Evolutionary conservation across 2,888 invertebrate genomes (phyloP), one percentile per base, ranked within the genome.

Genomic region (Lissonota sp.): DNA sequence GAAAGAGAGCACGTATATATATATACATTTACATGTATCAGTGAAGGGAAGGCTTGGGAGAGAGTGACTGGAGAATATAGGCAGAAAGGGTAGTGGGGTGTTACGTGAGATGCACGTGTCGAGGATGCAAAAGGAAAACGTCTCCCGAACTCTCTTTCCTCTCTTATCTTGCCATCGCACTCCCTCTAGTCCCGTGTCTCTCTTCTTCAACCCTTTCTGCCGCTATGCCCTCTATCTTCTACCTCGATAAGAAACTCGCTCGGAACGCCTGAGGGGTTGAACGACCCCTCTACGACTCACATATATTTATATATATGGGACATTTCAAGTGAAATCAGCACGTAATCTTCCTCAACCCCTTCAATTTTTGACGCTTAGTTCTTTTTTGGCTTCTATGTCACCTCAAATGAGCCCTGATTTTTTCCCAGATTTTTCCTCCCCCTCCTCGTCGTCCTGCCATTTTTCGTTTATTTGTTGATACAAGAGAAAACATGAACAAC

Each of bases 61-160:
- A 26, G 58, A 42, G 66, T 44, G 51, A 60, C 74, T 74, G 40
- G 40, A 53, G 40, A 66, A 63, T 57, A 37, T 46, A 62, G 76
- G 26, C 3, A 26, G 26, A 26, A 58, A 39, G 26, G 76, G 69
- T 53, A 16, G 53, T 55, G 42, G 58, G 63, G 75, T 67, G 66
- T 49, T 76, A 74, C 55, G 74, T 64, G 77, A 70, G 70, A 12
- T 60, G 81, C 73, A 78, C 78, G 81, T 81, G 81, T 81, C 81
- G 81, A 81, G 81, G 73, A 81, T 78, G 73, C 74, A 70, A 66
- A 67, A 49, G 69, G 70, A 77, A 26, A 26, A 74, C 76, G 72
- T 80, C 57, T 55, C 46, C 58, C 70, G 57, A 42, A 60, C 44
- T 57, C 75, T 58, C 74, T 60, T 42, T 74, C 39, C 69, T 62